phyloP scores from a whole-genome alignment of 2,797 vertebrate species.

The Clarias fuscus region DNA sequence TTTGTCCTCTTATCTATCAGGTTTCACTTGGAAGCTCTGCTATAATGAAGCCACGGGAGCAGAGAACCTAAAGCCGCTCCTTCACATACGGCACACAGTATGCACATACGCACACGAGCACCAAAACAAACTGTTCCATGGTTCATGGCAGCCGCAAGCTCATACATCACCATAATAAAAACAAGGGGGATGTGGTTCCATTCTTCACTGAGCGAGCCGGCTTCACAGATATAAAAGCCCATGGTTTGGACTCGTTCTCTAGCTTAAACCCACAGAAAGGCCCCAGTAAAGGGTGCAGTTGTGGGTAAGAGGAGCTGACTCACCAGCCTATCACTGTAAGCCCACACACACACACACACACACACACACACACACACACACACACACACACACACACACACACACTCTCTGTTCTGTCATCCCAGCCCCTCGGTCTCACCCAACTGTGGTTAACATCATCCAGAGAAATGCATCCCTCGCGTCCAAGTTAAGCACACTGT shows the following conservation, averaged over 20 bases:
- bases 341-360: conserved; percentile 5
- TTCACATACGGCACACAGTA: conserved; percentile 16
- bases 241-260: conserved; percentile 26
- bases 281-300: conserved; percentile 31
- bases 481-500: conserved; percentile 49
- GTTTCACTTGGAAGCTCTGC: conserved; percentile 13
- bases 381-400: conserved; percentile 6
- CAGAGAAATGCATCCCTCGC: conserved; percentile 35
- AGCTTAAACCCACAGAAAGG: conserved; percentile 44
- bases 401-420: conserved; percentile 28
- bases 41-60: conserved; percentile 55
- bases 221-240: conserved; percentile 42
- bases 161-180: conserved; percentile 30
- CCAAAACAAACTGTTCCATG: conserved; percentile 25
- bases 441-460: conserved; percentile 41
- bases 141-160: conserved; percentile 36
- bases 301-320: conserved; percentile 46
- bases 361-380: conserved; percentile 1
- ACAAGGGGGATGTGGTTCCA: conserved; percentile 30
- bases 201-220: conserved; percentile 31
- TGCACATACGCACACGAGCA: conserved; percentile 19
- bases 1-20: conserved; percentile 52
- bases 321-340: conserved; percentile 23
- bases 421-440: conserved; percentile 32
- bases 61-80: conserved; percentile 30